Evolutionary conservation across 2,888 invertebrate species (phyloP), one percentile per base, ranked within the genome.

Genomic region (Pasiphila rectangulata): DNA sequence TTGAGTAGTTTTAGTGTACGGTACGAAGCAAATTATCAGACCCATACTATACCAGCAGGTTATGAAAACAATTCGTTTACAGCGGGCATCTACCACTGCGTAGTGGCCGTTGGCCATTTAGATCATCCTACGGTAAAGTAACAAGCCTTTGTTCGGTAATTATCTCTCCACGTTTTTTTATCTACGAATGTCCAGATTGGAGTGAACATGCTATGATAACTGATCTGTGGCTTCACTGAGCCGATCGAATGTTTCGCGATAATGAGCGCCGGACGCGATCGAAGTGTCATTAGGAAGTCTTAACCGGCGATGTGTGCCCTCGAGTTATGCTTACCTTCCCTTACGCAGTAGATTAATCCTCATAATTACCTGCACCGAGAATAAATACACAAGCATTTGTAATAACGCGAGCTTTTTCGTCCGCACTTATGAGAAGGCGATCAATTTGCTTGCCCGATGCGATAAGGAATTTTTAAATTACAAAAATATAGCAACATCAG

Each of bases 201-300:
- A 43, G 21, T 48, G 21, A 25, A 30, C 29, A 30, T 15, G 44
- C 49, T 20, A 36, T 29, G 7, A 29, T 29, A 4, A 15, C 30
- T 17, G 9, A 12, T 9, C 44, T 49, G 20, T 49, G 43, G 10
- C 27, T 27, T 12, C 13, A 19, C 30, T 67, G 72, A 75, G 75
- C 73, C 79, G 84, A 87, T 87, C 84, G 84, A 81, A 82, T 85
- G 82, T 82, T 80, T 79, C 69, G 75, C 80, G 83, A 83, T 87
- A 88, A 87, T 87, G 88, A 84, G 81, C 75, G 78, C 72, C 75
- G 76, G 74, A 66, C 73, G 73, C 76, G 82, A 83, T 84, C 86
- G 85, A 82, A 83, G 86, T 84, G 86, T 85, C 85, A 86, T 88
- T 87, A 88, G 88, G 88, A 88, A 87, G 86, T 83, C 83, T 81